Evolutionary conservation across 2,797 vertebrate species (phyloP).

Genomic region (Philypnodon macrostomus): DNA sequence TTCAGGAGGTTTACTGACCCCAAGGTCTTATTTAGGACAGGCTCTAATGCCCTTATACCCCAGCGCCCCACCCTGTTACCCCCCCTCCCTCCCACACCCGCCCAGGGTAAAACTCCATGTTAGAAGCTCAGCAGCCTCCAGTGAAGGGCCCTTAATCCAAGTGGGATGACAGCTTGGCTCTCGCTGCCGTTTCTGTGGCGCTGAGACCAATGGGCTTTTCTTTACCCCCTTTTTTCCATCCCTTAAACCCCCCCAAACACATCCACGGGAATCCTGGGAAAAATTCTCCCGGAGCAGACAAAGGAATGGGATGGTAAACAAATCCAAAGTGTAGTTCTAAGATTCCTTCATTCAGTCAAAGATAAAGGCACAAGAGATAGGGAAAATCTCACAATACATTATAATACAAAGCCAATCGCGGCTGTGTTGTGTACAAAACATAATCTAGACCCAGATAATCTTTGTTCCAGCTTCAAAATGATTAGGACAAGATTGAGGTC

Average conservation of each 20-base stretch:
- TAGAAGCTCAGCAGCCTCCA: conserved; percentile 62
- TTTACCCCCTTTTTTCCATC: conserved; percentile 62
- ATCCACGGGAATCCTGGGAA: conserved; percentile 71
- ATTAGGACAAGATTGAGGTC: conserved; percentile 80
- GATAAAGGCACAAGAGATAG: conserved; percentile 44
- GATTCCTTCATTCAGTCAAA: conserved; percentile 49
- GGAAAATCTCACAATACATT: conserved; percentile 40
- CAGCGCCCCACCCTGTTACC: conserved; percentile 42
- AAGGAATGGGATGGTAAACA: conserved; percentile 68
- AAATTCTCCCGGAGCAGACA: conserved; percentile 52
- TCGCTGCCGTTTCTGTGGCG: conserved; percentile 62
- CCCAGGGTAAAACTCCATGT: conserved; percentile 59
- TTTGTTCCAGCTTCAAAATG: conserved; percentile 67
- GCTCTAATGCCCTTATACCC: conserved; percentile 48
- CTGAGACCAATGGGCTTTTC: conserved; percentile 78
- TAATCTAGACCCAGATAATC: conserved; percentile 74
- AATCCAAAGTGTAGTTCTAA: conserved; percentile 57
- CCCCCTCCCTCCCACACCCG: conserved; percentile 44
- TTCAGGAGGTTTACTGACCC: conserved; percentile 66
- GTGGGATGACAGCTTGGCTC: conserved; percentile 74
- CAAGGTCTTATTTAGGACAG: conserved; percentile 70
- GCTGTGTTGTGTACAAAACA: conserved; percentile 58
- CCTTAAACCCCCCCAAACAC: conserved; percentile 59
- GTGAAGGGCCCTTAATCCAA: conserved; percentile 77
- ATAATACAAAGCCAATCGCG: conserved; percentile 29